Base-by-base conservation (phyloP, 2,797 vertebrate species). In the Mus spretus region DNA sequence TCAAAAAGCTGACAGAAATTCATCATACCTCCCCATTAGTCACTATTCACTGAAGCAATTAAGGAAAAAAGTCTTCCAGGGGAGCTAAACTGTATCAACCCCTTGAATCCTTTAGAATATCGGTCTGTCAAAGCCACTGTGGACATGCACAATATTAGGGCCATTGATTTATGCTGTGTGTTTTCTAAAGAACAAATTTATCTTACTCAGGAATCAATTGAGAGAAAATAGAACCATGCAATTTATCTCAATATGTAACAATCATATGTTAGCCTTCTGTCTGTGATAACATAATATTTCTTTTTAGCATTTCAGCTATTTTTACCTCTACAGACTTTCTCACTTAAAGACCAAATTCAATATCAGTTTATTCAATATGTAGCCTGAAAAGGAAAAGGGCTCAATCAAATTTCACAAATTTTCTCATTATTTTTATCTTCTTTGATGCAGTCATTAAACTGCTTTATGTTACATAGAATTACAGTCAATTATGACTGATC, bases 311-410 rank as follows among this genome's bases (percentile, higher is more conserved):
- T 81, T 96, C 93, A 97, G 90, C 75, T 93, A 97, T 96, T 97
- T 94, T 98, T 97, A 97, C 91, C 44, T 97, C 92, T 97, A 47
- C 86, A 97, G 87, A 92, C 72, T 93, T 89, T 93, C 31, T 50
- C 75, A 86, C 4, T 72, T 94, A 92, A 75, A 28, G 5, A 95
- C 80, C 81, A 96, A 96, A 98, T 97, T 98, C 90, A 97, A 80
- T 95, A 89, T 96, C 79, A 96, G 83, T 97, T 97, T 97, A 96
- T 3, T 84, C 26, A 83, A 93, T 96, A 85, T 92, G 81, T 90
- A 90, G 4, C 80, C 70, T 88, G n/a, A 95, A 93, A 12, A 74
- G 75, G 37, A 70, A 93, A 63, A n/a, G 67, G 6, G 81, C 87
- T 90, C 65, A 89, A 90, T 90, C 70, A 94, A 90, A 85, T 93